Base-by-base conservation (phyloP, 2,113 vertebrate genomes). In the Pollachius pollachius region DNA sequence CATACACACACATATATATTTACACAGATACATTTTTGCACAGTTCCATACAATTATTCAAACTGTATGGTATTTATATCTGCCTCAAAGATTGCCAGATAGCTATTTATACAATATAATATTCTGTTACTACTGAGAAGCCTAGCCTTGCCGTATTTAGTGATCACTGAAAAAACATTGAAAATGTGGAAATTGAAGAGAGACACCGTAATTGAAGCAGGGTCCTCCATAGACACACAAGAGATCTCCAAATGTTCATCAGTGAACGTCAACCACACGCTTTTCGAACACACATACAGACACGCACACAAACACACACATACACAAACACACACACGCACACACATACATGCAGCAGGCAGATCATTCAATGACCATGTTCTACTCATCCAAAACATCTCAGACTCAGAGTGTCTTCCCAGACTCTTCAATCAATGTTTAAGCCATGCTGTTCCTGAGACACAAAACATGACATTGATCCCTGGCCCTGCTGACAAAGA, bases 391-490 rank as follows among this genome's bases (percentile, higher is more conserved):
- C 72, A 71, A 69, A 74, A 66, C 30, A 41, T 68, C 63, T 59
- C 52, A 69, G 54, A 68, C 72, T 23, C 2, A 23, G 19, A 60
- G n/a, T 65, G 63, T 57, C 15, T 57, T n/a, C 15, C 21, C 17
- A 79, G 70, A 77, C 74, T 72, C 66, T 74, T 75, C 76, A 80
- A 80, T 83, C 41, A 1, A 48, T 48, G 41, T 48, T 48, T 48
- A 48, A 48, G 41, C 41, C 41, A 48, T 48, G 41, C 41, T 48
- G 41, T 48, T 48, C 30, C 54, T 57, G 54, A 57, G n/a, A 57
- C 54, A 16, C 15, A 57, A 73, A 87, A 81, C 76, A 76, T 87
- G 83, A 87, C 85, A 81, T 72, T 85, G 81, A 83, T 87, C 85
- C 81, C 57, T 71, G 52, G 67, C 68, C 83, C 8, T 48, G 41